Base-by-base conservation (phyloP, 2,888 invertebrate species). In the Congeria kusceri region DNA sequence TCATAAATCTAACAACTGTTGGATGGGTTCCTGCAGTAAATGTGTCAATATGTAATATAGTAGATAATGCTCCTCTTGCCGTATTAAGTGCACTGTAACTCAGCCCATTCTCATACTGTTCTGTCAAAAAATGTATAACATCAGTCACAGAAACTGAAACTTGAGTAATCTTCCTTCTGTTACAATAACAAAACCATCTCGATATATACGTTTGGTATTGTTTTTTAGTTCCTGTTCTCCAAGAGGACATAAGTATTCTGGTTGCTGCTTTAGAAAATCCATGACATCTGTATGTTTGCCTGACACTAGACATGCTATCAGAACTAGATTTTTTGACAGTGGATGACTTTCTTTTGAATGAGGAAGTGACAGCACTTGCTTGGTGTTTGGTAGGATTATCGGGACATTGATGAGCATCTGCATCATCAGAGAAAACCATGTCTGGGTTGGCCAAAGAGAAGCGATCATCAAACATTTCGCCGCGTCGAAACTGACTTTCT, bases 121-220 rank as follows among this genome's bases (percentile, higher is more conserved):
- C 9, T 46, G 64, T 78, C 2, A 72, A 65, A 39, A 63, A 81
- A 47, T 81, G 68, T 11, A 75, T 27, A 44, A 77, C 53, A 5
- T 59, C 44, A 53, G 58, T 65, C 65, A 73, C 28, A 72, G 73
- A 25, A 32, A 69, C 58, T 39, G 56, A 70, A 64, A 73, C 11
- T 46, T 59, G 44, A 71, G 25, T 47, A 23, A 69, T 53, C 46
- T 64, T 23, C 59, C 59, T 68, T 69, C 65, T n/a, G n/a, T n/a
- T n/a, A n/a, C 68, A 68, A 63, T 65, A 73, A n/a, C 29, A 15
- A 53, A 79, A 79, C 79, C 67, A 75, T 62, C 58, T 58, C 29
- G 20, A 58, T n/a, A 64, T 64, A 57, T 53, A 46, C 9, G 53
- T 57, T 23, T 61, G 20, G 56, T 77, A 77, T 56, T 77, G 71